Evolutionary conservation across 2,113 vertebrate species (phyloP).

Genomic region (Onychorhynchus coronatus): DNA sequence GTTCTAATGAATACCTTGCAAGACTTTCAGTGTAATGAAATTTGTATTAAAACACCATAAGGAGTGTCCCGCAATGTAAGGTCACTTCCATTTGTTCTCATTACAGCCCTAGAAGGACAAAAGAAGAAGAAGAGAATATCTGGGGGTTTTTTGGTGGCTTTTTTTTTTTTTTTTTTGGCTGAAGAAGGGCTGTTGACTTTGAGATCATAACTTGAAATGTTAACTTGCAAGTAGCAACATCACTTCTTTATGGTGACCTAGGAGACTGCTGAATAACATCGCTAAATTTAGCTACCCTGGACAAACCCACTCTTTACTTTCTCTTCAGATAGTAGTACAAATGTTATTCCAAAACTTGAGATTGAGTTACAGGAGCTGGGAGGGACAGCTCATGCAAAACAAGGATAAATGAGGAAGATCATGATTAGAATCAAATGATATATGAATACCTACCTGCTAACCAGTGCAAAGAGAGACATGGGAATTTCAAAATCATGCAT

Average conservation of each 20-base stretch:
- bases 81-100: slow-evolving; percentile 69
- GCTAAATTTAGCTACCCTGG: not conserved
- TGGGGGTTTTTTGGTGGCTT: not conserved
- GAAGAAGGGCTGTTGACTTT: not conserved
- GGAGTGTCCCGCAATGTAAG: slow-evolving; percentile 46
- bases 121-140: not conserved
- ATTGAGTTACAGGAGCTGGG: not conserved
- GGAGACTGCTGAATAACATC: not conserved
- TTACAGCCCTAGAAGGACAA: slow-evolving; percentile 50
- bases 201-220: not conserved
- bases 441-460: not conserved
- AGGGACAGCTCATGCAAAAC: not conserved
- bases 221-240: not conserved
- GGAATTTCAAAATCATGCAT: not conserved
- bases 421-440: not conserved
- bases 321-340: not conserved
- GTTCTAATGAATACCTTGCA: slow-evolving; percentile 62
- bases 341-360: not conserved
- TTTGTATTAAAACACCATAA: slow-evolving; percentile 70
- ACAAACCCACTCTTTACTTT: not conserved
- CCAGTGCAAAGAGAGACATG: not conserved
- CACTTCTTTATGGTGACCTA: not conserved
- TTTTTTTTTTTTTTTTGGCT: not conserved
- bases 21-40: slow-evolving; percentile 68
- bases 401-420: not conserved